phyloP scores from a whole-genome alignment of 2,113 vertebrate species.

The Grantiella picta region DNA sequence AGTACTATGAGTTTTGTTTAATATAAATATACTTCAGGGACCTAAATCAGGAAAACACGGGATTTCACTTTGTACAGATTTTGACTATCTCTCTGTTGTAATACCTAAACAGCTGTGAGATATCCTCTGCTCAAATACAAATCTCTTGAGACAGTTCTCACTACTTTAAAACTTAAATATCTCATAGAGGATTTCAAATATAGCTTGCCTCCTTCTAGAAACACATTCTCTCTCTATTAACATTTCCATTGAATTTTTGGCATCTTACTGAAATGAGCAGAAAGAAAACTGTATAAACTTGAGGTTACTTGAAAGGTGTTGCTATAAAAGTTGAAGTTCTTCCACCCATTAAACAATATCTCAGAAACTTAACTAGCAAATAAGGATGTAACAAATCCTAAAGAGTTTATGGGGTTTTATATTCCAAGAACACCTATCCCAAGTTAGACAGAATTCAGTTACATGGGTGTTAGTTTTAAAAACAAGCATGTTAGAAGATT shows the following conservation, averaged over 20 bases:
- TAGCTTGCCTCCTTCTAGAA: not conserved
- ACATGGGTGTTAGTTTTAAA: not conserved
- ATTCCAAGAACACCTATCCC: not conserved
- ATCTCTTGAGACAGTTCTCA: constrained; percentile 1
- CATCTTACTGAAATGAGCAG: not conserved
- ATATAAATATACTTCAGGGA: constrained; percentile 47
- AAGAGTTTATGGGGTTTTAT: not conserved
- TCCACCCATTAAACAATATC: not conserved
- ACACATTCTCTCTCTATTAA: not conserved
- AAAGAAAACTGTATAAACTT: not conserved
- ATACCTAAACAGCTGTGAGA: constrained; percentile 34
- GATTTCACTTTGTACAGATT: constrained; percentile 8
- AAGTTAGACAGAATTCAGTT: not conserved
- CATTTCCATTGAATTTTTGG: not conserved
- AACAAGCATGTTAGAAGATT: not conserved
- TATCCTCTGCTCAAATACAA: not conserved
- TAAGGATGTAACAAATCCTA: not conserved
- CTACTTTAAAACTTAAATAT: not conserved
- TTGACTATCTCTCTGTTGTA: not conserved
- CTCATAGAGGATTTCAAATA: not conserved
- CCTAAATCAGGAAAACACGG: constrained; percentile 28
- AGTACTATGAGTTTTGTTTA: constrained; percentile 18
- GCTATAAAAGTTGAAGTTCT: not conserved
- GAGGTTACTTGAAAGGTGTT: not conserved
- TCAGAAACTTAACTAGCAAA: not conserved